Base-by-base conservation (phyloP, 2,797 vertebrate species). In the Sebastes oblongus region DNA sequence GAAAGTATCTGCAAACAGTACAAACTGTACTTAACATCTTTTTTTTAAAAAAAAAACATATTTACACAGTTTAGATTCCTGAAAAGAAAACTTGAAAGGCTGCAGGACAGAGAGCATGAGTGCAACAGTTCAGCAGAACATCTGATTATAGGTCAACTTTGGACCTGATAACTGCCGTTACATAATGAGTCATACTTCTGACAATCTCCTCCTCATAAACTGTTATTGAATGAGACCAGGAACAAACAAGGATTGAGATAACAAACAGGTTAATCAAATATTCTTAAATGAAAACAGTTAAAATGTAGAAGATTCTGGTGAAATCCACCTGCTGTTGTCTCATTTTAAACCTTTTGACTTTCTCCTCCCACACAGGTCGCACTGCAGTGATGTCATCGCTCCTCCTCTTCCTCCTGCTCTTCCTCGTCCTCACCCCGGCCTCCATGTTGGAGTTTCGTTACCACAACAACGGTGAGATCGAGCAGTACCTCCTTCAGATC, bases 391-490 rank as follows among this genome's bases (percentile, higher is more conserved):
- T 94, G 93, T 77, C 75, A 58, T 50, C 81, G 1, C 71, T 72
- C 68, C 50, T 78, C 77, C 42, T 86, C 87, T 12, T 78, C 27
- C 8, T 78, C 69, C 6, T 78, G 24, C 13, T 4, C 25, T 0
- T 82, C 72, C 27, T 89, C 82, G 0, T 83, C 72, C 4, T 83
- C 62, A 7, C 27, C 27, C 39, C 59, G 0, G 13, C 71, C 29
- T 73, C 16, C 0, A 16, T 25, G 29, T 34, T 94, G 81, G 91
- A 94, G 50, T 90, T 93, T 29, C 86, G 66, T 39, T 94, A 94
- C 78, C 93, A 93, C 25, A 64, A 7, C 83, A 94, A 93, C 88
- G 4, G 3, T 0, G 89, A 94, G 86, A 89, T 94, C 0, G 85
- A 89, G 80, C 32, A 71, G 68, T 91, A 91, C 81, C 86, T 94